Evolutionary conservation across 2,888 invertebrate species (phyloP).

Genomic region (Agrilus cyanescens): DNA sequence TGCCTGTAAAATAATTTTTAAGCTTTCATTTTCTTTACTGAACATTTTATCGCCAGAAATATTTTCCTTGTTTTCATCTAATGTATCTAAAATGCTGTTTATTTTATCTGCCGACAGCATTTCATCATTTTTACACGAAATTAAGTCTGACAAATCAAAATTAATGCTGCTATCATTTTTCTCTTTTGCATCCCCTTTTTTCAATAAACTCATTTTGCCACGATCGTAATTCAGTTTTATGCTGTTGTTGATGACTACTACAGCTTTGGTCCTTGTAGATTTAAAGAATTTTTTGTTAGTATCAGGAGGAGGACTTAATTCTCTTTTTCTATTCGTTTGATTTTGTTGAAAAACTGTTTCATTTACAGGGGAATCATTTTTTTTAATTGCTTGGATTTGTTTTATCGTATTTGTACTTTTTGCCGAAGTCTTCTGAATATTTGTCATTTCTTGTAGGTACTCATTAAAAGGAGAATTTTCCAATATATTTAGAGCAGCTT

Average conservation of each 20-base stretch:
- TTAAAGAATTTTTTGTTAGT: slow-evolving; percentile 36
- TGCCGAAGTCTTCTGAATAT: slow-evolving; percentile 6
- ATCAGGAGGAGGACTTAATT: slow-evolving; percentile 15
- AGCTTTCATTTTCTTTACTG: slow-evolving; percentile 9
- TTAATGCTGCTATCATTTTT: slow-evolving; percentile 10
- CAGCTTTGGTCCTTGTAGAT: slow-evolving; percentile 24
- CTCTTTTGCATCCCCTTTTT: slow-evolving; percentile 10
- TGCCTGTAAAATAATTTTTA: slow-evolving; percentile 19
- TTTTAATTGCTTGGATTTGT: neutral
- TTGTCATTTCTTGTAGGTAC: slow-evolving; percentile 20
- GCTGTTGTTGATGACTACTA: slow-evolving; percentile 31
- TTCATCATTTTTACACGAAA: slow-evolving; percentile 16
- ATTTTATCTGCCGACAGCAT: slow-evolving; percentile 18
- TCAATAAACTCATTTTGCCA: slow-evolving; percentile 25
- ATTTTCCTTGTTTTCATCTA: slow-evolving; percentile 33
- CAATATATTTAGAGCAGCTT: slow-evolving; percentile 24
- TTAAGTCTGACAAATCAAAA: slow-evolving; percentile 31
- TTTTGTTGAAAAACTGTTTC: too few species aligned
- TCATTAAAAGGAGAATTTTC: slow-evolving; percentile 24
- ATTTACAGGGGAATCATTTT: slow-evolving; percentile 5
- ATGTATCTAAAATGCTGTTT: slow-evolving; percentile 22
- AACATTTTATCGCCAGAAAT: slow-evolving; percentile 20
- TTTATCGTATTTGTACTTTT: neutral
- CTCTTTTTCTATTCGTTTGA: slow-evolving; percentile 6
- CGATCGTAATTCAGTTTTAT: slow-evolving; percentile 31